These are phyloP conservation scores for Gambusia affinis DNA, from an alignment of 2,113 vertebrate species.

Conservation along the genomic window DNA sequence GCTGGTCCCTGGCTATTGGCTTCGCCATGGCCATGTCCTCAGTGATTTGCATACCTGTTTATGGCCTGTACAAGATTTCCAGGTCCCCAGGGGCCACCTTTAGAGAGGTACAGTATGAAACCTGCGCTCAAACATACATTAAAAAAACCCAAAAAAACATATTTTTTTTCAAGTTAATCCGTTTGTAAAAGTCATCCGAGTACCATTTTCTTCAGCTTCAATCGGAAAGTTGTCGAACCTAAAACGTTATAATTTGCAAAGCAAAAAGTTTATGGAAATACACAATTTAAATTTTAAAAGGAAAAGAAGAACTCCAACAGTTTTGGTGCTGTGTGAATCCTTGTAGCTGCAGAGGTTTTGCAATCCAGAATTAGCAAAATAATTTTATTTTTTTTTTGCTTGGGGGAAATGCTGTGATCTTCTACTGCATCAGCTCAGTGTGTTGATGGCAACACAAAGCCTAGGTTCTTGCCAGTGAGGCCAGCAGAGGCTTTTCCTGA, in stretches of 20 bases:
- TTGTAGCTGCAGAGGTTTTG: background rate
- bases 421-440: background rate
- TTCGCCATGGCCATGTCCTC: slow-evolving; percentile 96
- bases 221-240: background rate
- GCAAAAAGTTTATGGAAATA: background rate
- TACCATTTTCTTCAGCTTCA: background rate
- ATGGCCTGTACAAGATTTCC: slow-evolving; percentile 89
- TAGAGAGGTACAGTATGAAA: slow-evolving; percentile 83
- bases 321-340: background rate
- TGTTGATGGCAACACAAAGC: background rate
- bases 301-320: background rate
- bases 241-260: background rate
- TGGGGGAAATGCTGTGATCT: background rate
- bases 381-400: too few relatives aligned
- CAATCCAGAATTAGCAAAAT: background rate
- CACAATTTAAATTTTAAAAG: background rate
- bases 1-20: slow-evolving; percentile 92
- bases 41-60: slow-evolving; percentile 94
- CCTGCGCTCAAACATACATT: background rate
- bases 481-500: background rate
- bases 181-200: background rate
- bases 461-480: background rate
- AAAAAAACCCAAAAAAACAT: background rate
- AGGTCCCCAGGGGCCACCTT: slow-evolving; percentile 89
- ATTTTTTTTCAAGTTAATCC: background rate